A percentile compares a stretch with the other conserved stretches of the same genome.
Conservation (phyloP, 2,113 vertebrate species). For the Bathybates hornii region DNA sequence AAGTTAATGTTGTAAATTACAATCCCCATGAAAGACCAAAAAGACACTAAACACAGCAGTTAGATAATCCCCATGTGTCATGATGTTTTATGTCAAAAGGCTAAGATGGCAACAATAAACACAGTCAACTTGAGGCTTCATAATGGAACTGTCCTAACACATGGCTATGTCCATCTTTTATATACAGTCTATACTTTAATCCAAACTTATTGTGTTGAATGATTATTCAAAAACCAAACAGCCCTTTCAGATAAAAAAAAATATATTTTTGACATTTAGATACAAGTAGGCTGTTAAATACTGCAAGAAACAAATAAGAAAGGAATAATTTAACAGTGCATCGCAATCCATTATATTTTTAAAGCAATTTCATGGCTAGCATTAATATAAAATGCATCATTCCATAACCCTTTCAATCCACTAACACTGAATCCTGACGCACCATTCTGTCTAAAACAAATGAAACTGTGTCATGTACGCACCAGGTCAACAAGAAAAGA, state of each 20-base stretch:
- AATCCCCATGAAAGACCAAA: background rate
- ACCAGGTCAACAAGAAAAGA: background rate
- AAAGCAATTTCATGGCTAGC: background rate
- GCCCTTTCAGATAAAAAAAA: background rate
- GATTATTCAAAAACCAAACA: background rate
- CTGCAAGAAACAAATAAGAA: background rate
- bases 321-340: background rate
- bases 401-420: background rate
- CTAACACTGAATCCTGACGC: background rate
- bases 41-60: background rate
- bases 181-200: background rate
- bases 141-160: background rate
- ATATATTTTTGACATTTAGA: background rate
- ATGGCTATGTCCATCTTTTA: background rate
- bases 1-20: background rate
- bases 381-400: background rate
- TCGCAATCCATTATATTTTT: background rate
- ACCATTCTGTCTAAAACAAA: background rate
- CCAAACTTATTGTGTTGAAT: background rate
- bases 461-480: background rate
- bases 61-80: background rate
- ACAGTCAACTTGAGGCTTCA: background rate
- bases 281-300: background rate
- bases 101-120: background rate
- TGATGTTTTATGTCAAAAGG: background rate